phyloP scores from a whole-genome alignment of 2,888 invertebrate species.

The Imbricaverruca yamaguchii region DNA sequence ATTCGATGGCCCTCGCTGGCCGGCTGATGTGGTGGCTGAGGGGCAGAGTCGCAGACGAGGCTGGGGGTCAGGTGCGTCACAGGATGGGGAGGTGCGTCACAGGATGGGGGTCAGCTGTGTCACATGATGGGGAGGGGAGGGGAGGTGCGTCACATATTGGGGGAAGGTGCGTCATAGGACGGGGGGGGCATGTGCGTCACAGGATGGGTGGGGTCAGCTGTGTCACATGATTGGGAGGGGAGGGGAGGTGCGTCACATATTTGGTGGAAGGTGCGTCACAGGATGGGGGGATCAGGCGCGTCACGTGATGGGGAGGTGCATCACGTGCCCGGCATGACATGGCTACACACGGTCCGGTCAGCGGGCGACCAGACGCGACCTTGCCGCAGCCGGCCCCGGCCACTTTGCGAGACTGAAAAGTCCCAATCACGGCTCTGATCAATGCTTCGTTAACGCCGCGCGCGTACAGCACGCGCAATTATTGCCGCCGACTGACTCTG shows the following conservation, averaged over 20 bases:
- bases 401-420: background rate
- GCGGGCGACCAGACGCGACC: background rate
- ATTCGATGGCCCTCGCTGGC: too few relatives aligned
- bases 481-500: background rate
- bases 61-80: background rate
- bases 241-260: too few relatives aligned
- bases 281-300: background rate
- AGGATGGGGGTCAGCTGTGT: background rate
- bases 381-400: too few relatives aligned
- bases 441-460: background rate
- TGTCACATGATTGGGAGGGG: too few relatives aligned
- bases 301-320: background rate
- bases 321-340: background rate
- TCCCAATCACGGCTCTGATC: background rate
- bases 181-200: too few relatives aligned
- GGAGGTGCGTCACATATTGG: background rate
- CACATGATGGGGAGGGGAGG: background rate
- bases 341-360: background rate
- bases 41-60: too few relatives aligned
- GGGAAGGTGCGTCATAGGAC: too few relatives aligned
- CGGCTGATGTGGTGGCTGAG: too few relatives aligned
- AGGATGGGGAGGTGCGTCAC: background rate
- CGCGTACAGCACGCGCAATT: background rate
- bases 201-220: too few relatives aligned
- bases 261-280: background rate